Base-by-base conservation (phyloP, 2,797 vertebrate species). In the Acrossocheilus wenchowensis region DNA sequence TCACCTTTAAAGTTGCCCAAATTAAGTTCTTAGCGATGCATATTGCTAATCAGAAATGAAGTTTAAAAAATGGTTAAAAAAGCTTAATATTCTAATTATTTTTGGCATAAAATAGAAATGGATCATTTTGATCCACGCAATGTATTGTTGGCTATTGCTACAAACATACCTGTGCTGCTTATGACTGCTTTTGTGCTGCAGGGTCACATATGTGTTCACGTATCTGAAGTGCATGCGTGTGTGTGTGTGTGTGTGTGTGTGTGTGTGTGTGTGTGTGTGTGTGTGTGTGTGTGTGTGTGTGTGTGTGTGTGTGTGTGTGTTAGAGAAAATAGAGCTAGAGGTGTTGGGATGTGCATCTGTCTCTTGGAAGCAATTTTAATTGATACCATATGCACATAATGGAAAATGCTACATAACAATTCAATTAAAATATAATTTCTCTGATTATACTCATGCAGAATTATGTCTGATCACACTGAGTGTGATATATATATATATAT, bases 151-250 rank as follows among this genome's bases (percentile, higher is more conserved):
- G 3, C 45, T 62, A n/a, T 62, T 62, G 23, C 57, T 62, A 26
- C 23, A 62, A 62, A 11, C 26, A 62, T 26, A 12, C 4, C 57
- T 26, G 23, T n/a, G 23, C 3, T 4, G 4, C 57, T 62, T 4
- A 62, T 12, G 4, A 62, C 57, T 62, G 54, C 54, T 60, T 57
- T 3, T 57, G 54, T 57, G 54, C 54, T 57, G 0, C 54, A 57
- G 54, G 2, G 21, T 1, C 62, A 30, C 26, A 6, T 3, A 68
- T 68, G 15, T 93, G 90, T 93, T 68, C 82, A 17, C 45, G 74
- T 54, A 30, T 74, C 2, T 52, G 15, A 85, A 78, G 85, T 86
- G 86, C n/a, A 6, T 68, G 26, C 34, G 15, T 64, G 62, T 64
- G 2, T 64, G 12, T 64, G 30, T n/a, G 52, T 78, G 30, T 30